A percentile compares a stretch with the other conserved stretches of the same genome.
phyloP scores from a whole-genome alignment of 2,888 invertebrate species.

The Onthophagus sagittarius region DNA sequence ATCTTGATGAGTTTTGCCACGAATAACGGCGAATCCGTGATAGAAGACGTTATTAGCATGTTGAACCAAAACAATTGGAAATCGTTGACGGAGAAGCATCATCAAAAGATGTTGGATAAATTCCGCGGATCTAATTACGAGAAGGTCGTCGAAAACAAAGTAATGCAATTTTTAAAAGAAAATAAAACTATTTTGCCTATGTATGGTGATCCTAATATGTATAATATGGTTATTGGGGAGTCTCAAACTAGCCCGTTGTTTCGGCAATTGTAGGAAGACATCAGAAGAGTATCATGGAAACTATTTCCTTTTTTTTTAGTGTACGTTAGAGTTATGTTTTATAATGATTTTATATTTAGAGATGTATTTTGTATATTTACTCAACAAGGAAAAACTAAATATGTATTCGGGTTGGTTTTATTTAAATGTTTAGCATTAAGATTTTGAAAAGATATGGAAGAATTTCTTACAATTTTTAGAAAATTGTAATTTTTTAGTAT shows the following conservation, averaged over 20 bases:
- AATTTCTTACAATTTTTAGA: too few species aligned
- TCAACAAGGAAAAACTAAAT: too few species aligned
- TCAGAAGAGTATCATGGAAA: neutral
- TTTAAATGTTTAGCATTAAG: too few species aligned
- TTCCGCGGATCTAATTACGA: slow-evolving; percentile 20
- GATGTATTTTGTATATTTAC: too few species aligned
- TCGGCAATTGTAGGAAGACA: slow-evolving; percentile 7
- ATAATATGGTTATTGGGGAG: slow-evolving; percentile 24
- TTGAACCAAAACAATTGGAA: slow-evolving; percentile 16
- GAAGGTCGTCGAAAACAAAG: slow-evolving; percentile 16
- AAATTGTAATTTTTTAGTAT: too few species aligned
- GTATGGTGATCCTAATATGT: slow-evolving; percentile 27
- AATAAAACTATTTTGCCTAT: slow-evolving; percentile 25
- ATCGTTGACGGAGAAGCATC: slow-evolving; percentile 1
- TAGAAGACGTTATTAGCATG: slow-evolving; percentile 14
- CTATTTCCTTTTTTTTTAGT: neutral
- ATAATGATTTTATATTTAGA: too few species aligned
- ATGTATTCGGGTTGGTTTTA: too few species aligned
- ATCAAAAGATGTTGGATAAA: slow-evolving; percentile 2
- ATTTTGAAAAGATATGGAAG: too few species aligned
- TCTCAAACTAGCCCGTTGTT: slow-evolving; percentile 24
- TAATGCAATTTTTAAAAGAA: slow-evolving; percentile 23
- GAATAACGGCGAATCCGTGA: neutral
- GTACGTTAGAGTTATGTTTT: too few species aligned
- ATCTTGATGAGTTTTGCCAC: slow-evolving; percentile 26